Evolutionary conservation across 1,140 invertebrate species (phyloP), one percentile per base, ranked within the genome.

Genomic region (Hyposmocoma kahamanoa): DNA sequence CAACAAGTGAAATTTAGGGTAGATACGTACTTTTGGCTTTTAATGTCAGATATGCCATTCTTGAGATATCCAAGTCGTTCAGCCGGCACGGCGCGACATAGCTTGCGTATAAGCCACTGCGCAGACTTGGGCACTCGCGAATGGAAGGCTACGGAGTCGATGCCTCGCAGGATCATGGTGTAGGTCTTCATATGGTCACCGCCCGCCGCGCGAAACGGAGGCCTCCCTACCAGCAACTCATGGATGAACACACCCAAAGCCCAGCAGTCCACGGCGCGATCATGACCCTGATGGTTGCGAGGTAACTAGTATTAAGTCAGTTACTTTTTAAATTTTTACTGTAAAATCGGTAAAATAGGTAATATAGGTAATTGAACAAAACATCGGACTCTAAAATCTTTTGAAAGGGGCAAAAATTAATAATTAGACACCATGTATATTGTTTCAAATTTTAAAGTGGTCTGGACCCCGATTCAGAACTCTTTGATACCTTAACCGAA

Each of bases 131-230:
- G 91, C 17, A 97, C 91, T 43, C 91, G 91, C 15, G 90, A 90
- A 9, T 96, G 93, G 88, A 98, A 96, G 38, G 93, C 90, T 4
- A 97, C 91, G 22, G 92, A 91, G 62, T 99, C 97, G 24, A 99
- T 96, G 1, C 96, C 97, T 70, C 96, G 96, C 19, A 95, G 76
- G 56, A 99, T 99, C 39, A 96, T 91, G 64, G 98, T 98, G 79
- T 99, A 99, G 0, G 97, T 99, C 69, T 96, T 96, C 92, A 99
- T 97, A 60, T 98, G 96, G 72, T 91, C 90, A 2, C 91, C 91
- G 1, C 93, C 96, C 0, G 91, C 90, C 0, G 93, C 96, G 34
- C 95, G 91, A 83, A 99, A 99, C 0, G 98, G 98, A 6, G 98
- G 97, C 62, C 94, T 97, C 36, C 97, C 97, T 8, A 95, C 93